phyloP scores from a whole-genome alignment of 2,113 vertebrate species.

The Stigmatopora argus region DNA sequence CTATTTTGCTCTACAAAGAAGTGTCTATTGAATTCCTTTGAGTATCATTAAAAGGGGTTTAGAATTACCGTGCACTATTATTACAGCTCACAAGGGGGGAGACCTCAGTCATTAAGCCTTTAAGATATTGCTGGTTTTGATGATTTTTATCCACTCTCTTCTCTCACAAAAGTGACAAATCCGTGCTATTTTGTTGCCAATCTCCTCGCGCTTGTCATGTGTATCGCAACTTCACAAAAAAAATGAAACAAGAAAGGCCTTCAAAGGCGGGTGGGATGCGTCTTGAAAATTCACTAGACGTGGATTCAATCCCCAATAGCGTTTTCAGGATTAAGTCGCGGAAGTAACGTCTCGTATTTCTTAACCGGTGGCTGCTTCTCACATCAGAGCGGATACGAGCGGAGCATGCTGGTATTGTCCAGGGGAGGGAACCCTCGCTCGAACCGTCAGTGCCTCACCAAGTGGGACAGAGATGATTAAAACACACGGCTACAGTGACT shows the following conservation, averaged over 20 bases:
- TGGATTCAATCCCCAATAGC: slow-evolving; percentile 64
- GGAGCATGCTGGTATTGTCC: slow-evolving; percentile 62
- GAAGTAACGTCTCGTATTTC: slow-evolving; percentile 63
- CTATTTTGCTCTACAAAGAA: slow-evolving; percentile 64
- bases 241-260: slow-evolving; percentile 13
- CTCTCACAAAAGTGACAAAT: slow-evolving; percentile 65
- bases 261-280: slow-evolving; percentile 60
- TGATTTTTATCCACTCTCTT: slow-evolving; percentile 60
- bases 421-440: slow-evolving; percentile 71
- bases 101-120: slow-evolving; percentile 65
- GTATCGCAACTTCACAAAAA: slow-evolving; percentile 64
- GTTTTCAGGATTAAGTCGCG: slow-evolving; percentile 63
- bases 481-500: slow-evolving; percentile 68
- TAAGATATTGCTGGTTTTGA: slow-evolving; percentile 63
- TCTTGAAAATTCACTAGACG: slow-evolving; percentile 62
- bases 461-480: slow-evolving; percentile 73
- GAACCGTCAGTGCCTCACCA: slow-evolving; percentile 65
- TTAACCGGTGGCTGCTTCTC: slow-evolving; percentile 62
- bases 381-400: slow-evolving; percentile 63
- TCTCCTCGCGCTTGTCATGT: slow-evolving; percentile 65
- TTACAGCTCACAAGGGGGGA: slow-evolving; percentile 63
- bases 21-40: slow-evolving; percentile 55
- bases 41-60: slow-evolving; percentile 67
- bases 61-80: slow-evolving; percentile 68
- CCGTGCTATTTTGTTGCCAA: slow-evolving; percentile 65